phyloP scores from a whole-genome alignment of 2,888 invertebrate genomes.

The Stenodera caucasica region DNA sequence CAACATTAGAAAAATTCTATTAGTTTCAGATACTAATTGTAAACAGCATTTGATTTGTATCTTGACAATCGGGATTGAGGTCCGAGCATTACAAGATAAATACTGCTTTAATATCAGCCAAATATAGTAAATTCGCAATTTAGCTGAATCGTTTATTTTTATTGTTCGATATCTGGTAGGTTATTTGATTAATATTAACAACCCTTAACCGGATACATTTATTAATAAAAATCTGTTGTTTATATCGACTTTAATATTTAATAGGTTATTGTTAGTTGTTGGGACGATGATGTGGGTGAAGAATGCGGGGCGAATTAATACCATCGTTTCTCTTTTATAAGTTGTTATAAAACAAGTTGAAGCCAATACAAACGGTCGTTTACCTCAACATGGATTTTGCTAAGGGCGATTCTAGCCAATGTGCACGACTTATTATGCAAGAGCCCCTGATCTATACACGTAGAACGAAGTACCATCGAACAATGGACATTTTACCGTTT shows the following conservation, averaged over 20 bases:
- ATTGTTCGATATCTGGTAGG: neutral
- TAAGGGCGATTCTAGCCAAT: constrained; percentile 26
- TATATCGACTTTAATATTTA: constrained; percentile 4
- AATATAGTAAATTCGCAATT: neutral
- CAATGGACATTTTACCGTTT: neutral
- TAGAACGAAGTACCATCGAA: neutral
- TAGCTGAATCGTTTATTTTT: too few species aligned
- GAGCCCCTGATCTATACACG: neutral
- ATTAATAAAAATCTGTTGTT: neutral
- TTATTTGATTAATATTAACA: constrained; percentile 2
- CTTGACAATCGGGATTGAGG: neutral
- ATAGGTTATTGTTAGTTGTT: constrained; percentile 1
- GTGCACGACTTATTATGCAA: constrained; percentile 30
- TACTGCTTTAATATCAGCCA: constrained; percentile 3
- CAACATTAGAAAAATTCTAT: constrained; percentile 3
- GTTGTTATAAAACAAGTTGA: constrained; percentile 5
- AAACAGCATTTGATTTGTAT: constrained; percentile 4
- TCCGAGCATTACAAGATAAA: constrained; percentile 5
- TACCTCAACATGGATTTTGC: constrained; percentile 26
- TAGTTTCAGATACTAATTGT: neutral
- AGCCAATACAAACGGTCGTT: constrained; percentile 26
- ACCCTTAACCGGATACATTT: neutral
- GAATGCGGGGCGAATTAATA: constrained; percentile 28
- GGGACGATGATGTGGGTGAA: constrained; percentile 23
- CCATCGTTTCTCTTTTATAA: constrained; percentile 10